Base-by-base conservation (phyloP, 2,888 invertebrate species). In the Carabus problematicus region DNA sequence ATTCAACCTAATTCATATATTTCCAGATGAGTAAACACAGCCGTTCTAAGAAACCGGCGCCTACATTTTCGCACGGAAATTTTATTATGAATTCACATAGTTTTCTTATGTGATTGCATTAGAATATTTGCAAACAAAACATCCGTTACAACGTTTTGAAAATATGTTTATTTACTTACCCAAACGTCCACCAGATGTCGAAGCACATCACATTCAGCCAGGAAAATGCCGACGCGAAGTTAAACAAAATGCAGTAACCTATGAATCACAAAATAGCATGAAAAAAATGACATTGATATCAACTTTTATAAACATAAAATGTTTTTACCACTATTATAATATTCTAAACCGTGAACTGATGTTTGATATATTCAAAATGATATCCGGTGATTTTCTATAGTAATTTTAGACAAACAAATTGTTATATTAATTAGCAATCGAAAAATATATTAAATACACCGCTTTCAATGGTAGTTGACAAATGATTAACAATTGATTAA, bases 181-280 rank as follows among this genome's bases (percentile, higher is more conserved):
- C 81, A 60, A 88, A 85, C 73, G 86, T 84, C 72, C 85, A 79
- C 81, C 86, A 88, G 66, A 85, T 89, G 79, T 89, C 89, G 76
- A 88, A 86, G 77, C 88, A 88, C 85, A 89, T 86, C 55, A 88
- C 87, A 78, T 88, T 89, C 71, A 89, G 80, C 89, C 89, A 89
- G 81, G 88, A 88, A 81, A 89, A 89, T 76, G 88, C 87, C 45
- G 88, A 86, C 59, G 89, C 83, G 79, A 89, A 89, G 1, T 87
- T 86, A 76, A 88, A 87, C 77, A 89, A 88, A 75, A 88, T 88
- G 73, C 87, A 79, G 79, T 87, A 88, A 8, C 87, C 89, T 89
- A 84, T 73, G 85, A 86, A 73, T 78, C 79, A 79, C 19, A 18
- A 43, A 49, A n/a, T 12, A 19, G 9, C 43, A 55, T 73, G 42